phyloP scores from a whole-genome alignment of 2,797 vertebrate species.

The Tapirus indicus region DNA sequence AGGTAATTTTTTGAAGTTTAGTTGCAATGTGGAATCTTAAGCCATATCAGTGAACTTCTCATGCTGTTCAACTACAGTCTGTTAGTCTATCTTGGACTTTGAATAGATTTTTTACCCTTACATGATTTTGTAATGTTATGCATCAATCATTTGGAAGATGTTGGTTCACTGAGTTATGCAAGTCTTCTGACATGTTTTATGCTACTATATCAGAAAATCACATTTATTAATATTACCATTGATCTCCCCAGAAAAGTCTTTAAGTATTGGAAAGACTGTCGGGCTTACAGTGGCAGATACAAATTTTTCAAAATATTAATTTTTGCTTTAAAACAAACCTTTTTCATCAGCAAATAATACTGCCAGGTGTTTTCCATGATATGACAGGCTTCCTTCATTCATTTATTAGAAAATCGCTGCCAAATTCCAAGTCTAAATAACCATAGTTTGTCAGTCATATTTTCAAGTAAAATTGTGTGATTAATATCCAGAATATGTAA shows the following conservation, averaged over 20 bases:
- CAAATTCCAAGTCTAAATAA: not conserved
- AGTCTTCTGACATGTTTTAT: not conserved
- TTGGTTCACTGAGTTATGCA: not conserved
- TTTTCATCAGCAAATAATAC: not conserved
- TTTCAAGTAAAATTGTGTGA: not conserved
- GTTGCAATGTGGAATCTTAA: not conserved
- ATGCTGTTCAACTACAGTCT: not conserved
- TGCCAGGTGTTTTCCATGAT: not conserved
- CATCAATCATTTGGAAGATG: not conserved
- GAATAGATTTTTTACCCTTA: not conserved
- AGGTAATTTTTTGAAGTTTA: not conserved
- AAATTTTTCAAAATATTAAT: not conserved
- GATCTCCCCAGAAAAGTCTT: not conserved
- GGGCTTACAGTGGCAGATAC: not conserved
- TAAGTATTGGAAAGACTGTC: not conserved
- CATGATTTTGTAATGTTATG: not conserved
- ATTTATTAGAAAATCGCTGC: not conserved
- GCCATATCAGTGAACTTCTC: not conserved
- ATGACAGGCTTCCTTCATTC: not conserved
- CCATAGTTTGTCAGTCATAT: not conserved
- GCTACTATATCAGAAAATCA: conserved; percentile 1
- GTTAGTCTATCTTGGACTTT: not conserved
- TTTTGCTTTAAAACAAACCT: not conserved
- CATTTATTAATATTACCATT: not conserved
- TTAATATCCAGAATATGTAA: not conserved